Evolutionary conservation across 2,888 invertebrate species (phyloP).

Genomic region (Rhamphomyia laevipes): DNA sequence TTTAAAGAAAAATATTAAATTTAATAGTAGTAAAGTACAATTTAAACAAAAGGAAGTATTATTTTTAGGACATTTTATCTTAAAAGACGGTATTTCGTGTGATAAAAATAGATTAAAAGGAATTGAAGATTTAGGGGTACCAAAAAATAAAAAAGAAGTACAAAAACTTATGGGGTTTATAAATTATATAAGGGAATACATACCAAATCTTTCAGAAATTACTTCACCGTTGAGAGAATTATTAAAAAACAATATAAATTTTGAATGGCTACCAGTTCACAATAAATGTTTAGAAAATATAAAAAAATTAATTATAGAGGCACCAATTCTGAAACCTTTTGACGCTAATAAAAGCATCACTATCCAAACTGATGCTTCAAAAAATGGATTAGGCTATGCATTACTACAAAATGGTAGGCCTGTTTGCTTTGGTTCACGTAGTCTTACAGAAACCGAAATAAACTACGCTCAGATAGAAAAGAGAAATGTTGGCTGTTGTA

Average conservation of each 20-base stretch:
- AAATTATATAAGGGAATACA: constrained; percentile 13
- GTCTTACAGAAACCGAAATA: background rate
- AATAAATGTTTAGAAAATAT: constrained; percentile 3
- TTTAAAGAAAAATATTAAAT: constrained; percentile 3
- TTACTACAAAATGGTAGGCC: constrained; percentile 7
- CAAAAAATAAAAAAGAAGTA: background rate
- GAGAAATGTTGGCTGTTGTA: too few relatives aligned
- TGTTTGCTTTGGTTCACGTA: background rate
- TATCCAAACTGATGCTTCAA: too few relatives aligned
- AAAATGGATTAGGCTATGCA: constrained; percentile 4
- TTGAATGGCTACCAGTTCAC: constrained; percentile 5
- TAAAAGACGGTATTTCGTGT: constrained; percentile 6
- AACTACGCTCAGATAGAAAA: too few relatives aligned
- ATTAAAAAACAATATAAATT: constrained; percentile 8
- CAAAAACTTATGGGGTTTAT: constrained; percentile 5
- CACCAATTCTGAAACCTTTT: constrained; percentile 2
- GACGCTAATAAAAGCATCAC: background rate
- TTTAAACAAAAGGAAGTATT: constrained; percentile 3
- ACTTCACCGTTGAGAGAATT: constrained; percentile 4
- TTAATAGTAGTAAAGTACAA: too few relatives aligned
- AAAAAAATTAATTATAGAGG: constrained; percentile 7
- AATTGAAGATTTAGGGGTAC: background rate
- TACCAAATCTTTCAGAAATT: constrained; percentile 10
- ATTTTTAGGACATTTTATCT: constrained; percentile 3
- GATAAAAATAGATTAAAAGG: background rate